Evolutionary conservation across 1,140 invertebrate species (phyloP), one percentile per base, ranked within the genome.

Genomic region (Habropoda laboriosa): DNA sequence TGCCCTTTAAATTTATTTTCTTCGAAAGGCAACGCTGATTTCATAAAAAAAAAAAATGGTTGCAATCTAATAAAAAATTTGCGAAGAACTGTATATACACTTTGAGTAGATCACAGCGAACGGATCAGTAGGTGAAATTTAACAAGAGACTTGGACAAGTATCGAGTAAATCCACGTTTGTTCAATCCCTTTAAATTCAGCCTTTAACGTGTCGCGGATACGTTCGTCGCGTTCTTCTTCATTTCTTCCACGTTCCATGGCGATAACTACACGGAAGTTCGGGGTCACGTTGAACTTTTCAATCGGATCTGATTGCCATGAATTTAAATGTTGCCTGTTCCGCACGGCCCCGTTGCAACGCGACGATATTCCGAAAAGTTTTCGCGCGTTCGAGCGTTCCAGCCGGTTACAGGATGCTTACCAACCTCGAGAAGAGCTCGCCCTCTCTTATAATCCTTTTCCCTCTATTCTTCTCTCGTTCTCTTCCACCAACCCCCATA

Each of bases 291-390:
- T 70, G 38, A 80, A 80, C 70, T 83, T 73, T 80, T 83, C 82
- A 70, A 84, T 84, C 76, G 78, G 64, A 66, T 83, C 51, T 58
- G 70, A 83, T 84, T 73, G 76, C 24, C 64, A 83, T 79, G 81
- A 83, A 83, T 83, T 78, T 72, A 80, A 83, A 84, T 83, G 77
- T 60, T 47, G 70, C 80, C 47, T 61, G 67, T 74, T 49, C 60
- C 45, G 67, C 42, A 8, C 24, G n/a, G n/a, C 24, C 63, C 30
- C 13, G 53, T 72, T 58, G 74, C 68, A 70, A 64, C 67, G 35
- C 21, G 47, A 58, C n/a, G n/a, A 49, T 49, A 49, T 63, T 53
- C 42, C 8, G 63, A 71, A 80, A 83, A 84, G 76, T 83, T 83
- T 51, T 61, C 47, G 47, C 35, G 68, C 30, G 42, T 24, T 30